Evolutionary conservation across 2,113 vertebrate species (phyloP), one percentile per base, ranked within the genome.

Genomic region (Etheostoma cragini): DNA sequence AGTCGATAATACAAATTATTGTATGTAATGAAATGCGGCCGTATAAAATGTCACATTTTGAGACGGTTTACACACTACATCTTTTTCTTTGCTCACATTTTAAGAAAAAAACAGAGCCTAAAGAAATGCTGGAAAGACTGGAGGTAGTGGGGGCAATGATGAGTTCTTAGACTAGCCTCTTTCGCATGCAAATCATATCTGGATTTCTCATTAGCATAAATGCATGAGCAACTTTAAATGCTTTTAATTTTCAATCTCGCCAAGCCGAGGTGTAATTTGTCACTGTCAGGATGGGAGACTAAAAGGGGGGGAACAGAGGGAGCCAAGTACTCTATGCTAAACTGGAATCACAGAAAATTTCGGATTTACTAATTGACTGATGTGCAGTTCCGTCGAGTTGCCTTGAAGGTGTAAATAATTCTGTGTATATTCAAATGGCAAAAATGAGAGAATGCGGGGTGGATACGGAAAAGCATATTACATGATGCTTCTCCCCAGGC

Each of bases 181-280:
- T 99, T 99, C 96, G 97, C 97, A 99, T 99, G 98, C 98, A 99
- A 99, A 99, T 99, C 97, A 98, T 98, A 98, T 97, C 98, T 97
- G 97, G 96, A 96, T 95, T 97, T 97, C 97, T 98, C 97, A 99
- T 99, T 99, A 99, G 97, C 98, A 99, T 99, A 99, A 98, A 99
- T 99, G 97, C 97, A 99, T 98, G 98, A 99, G 97, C 97, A 99
- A 98, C 96, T 98, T 97, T 99, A 99, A 99, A 99, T 98, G 97
- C 97, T 99, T 99, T 99, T 99, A 99, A 99, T 99, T 99, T 99
- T 97, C 98, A 98, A 98, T 99, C 97, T 98, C 96, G 96, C 97
- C 96, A 96, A 97, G 97, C 97, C 97, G 96, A 97, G 96, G 96
- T 98, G 98, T 98, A 98, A 99, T 99, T 99, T 99, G 97, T 99